Conservation (phyloP, 2,888 invertebrate genomes). For the Caenorhabditis sp. region DNA sequence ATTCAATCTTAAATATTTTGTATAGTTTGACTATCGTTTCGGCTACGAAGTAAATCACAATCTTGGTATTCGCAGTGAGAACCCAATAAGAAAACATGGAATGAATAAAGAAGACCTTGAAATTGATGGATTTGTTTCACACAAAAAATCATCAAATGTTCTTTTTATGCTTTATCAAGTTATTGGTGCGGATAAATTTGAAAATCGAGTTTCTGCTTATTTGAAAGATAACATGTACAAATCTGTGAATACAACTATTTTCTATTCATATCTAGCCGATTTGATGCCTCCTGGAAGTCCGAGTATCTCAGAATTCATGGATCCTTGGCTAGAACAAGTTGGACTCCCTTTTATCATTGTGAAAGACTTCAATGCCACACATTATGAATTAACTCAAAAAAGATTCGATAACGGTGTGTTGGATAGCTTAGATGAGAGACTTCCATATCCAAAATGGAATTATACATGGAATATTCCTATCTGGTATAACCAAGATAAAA, state of each 20-base stretch:
- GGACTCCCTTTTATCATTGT: neutral
- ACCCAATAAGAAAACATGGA: too few relatives aligned
- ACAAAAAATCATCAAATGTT: too few relatives aligned
- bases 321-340: neutral
- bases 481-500: neutral
- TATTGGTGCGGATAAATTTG: neutral
- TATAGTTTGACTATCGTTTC: too few relatives aligned
- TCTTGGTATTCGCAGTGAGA: too few relatives aligned
- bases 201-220: neutral
- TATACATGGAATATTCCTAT: neutral
- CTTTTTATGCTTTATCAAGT: neutral
- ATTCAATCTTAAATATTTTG: too few relatives aligned
- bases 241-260: neutral
- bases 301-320: neutral
- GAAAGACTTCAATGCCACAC: neutral
- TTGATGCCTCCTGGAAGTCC: neutral
- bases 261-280: neutral
- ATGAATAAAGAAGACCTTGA: too few relatives aligned
- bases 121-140: too few relatives aligned
- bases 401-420: neutral
- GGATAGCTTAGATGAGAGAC: neutral
- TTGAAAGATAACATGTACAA: neutral
- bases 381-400: neutral
- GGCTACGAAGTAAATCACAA: too few relatives aligned
- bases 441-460: neutral